phyloP scores from a whole-genome alignment of 2,797 vertebrate genomes.

The Echeneis naucrates region DNA sequence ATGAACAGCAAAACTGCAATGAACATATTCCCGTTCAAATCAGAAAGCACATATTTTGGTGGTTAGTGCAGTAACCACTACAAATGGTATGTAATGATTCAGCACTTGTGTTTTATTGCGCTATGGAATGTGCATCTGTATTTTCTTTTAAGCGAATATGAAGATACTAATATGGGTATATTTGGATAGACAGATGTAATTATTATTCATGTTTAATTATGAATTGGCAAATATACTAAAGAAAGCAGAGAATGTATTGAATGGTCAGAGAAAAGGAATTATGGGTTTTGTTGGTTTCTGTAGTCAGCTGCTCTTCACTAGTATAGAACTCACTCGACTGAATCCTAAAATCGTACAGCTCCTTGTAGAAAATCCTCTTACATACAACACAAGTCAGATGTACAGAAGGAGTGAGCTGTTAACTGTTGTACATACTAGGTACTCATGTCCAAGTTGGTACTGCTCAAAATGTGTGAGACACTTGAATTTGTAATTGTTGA shows the following conservation, averaged over 20 bases:
- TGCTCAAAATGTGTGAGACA: too few species aligned
- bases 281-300: slow-evolving; percentile 11
- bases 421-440: too few species aligned
- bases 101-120: slow-evolving; percentile 19
- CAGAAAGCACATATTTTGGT: background rate
- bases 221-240: background rate
- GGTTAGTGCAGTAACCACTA: slow-evolving; percentile 9
- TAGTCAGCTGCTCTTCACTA: slow-evolving; percentile 4
- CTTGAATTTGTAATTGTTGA: too few species aligned
- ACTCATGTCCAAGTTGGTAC: too few species aligned
- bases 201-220: background rate
- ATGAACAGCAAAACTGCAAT: background rate
- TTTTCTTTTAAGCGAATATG: background rate
- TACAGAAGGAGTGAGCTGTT: too few species aligned
- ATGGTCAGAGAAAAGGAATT: slow-evolving; percentile 8
- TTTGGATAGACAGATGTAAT: background rate
- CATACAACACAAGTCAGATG: too few species aligned
- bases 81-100: slow-evolving; percentile 21
- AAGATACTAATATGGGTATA: background rate
- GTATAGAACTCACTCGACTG: background rate
- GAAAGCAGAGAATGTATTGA: slow-evolving; percentile 10
- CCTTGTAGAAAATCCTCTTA: slow-evolving; percentile 12
- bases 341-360: slow-evolving; percentile 15
- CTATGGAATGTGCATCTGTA: slow-evolving; percentile 10
- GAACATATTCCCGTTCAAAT: slow-evolving; percentile 30